Conservation (phyloP, 2,888 invertebrate genomes). For the Brachypterus glaber region DNA sequence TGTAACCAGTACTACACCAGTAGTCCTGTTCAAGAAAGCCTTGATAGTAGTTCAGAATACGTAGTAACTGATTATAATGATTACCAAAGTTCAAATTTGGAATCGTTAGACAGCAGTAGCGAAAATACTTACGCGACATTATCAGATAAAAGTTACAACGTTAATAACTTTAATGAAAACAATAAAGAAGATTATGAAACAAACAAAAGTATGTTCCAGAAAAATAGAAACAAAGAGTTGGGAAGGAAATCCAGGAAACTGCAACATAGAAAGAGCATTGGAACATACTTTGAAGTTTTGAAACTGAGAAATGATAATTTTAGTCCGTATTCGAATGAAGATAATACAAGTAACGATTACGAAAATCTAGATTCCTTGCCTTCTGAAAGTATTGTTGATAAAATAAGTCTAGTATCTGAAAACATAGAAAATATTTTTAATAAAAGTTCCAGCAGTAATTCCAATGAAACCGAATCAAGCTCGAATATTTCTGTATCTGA, state of each 20-base stretch:
- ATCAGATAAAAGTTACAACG: constrained; percentile 32
- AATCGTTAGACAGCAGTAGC: constrained; percentile 38
- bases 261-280: constrained; percentile 34
- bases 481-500: constrained; percentile 50
- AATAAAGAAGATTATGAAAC: constrained; percentile 23
- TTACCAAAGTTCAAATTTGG: constrained; percentile 37
- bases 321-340: constrained; percentile 44
- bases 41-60: constrained; percentile 39
- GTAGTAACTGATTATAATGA: constrained; percentile 35
- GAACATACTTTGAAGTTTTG: constrained; percentile 39
- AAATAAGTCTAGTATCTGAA: constrained; percentile 47
- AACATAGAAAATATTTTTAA: constrained; percentile 49
- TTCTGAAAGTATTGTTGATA: constrained; percentile 47
- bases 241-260: constrained; percentile 30
- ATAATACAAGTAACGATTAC: constrained; percentile 46
- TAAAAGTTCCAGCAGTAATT: constrained; percentile 24
- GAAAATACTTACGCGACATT: constrained; percentile 38
- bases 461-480: constrained; percentile 27
- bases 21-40: constrained; percentile 32
- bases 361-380: constrained; percentile 36
- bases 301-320: constrained; percentile 36
- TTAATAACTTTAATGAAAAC: constrained; percentile 15
- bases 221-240: constrained; percentile 33
- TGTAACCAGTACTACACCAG: constrained; percentile 36
- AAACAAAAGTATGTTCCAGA: constrained; percentile 27